Conservation (phyloP, 2,797 vertebrate genomes). For the Masticophis lateralis region DNA sequence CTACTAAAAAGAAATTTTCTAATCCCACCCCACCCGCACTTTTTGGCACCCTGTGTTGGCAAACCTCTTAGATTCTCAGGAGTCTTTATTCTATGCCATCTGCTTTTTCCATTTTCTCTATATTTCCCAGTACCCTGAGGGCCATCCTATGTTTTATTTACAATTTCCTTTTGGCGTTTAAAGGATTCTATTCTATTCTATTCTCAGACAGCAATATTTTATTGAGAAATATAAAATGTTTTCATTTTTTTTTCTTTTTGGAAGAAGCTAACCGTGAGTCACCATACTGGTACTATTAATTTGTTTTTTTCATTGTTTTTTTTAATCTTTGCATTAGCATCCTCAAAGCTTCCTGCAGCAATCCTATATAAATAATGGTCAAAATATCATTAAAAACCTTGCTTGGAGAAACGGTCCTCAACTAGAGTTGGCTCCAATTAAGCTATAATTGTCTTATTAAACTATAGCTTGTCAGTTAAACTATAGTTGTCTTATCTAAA, state of each 20-base stretch:
- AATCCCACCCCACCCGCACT: not conserved
- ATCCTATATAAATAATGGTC: not conserved
- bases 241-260: constrained; percentile 20
- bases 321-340: not conserved
- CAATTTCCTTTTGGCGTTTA: constrained; percentile 59
- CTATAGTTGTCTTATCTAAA: too few relatives aligned
- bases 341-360: not conserved
- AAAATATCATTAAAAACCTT: not conserved
- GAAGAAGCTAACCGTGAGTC: constrained; percentile 4
- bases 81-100: constrained; percentile 43
- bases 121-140: constrained; percentile 60
- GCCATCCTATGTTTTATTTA: constrained; percentile 63
- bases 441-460: not conserved
- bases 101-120: constrained; percentile 28
- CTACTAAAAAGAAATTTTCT: constrained; percentile 53
- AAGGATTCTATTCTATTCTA: constrained; percentile 52
- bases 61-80: constrained; percentile 41
- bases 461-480: too few relatives aligned
- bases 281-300: not conserved
- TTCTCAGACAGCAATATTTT: constrained; percentile 22
- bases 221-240: not conserved
- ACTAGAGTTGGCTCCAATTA: not conserved
- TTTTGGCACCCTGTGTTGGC: constrained; percentile 36
- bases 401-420: not conserved
- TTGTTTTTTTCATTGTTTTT: not conserved